A percentile compares a stretch with the other conserved stretches of the same genome.
Conservation (phyloP, 64 coral and sea anemone genomes). For the Hydrozoanthus tunicans region DNA sequence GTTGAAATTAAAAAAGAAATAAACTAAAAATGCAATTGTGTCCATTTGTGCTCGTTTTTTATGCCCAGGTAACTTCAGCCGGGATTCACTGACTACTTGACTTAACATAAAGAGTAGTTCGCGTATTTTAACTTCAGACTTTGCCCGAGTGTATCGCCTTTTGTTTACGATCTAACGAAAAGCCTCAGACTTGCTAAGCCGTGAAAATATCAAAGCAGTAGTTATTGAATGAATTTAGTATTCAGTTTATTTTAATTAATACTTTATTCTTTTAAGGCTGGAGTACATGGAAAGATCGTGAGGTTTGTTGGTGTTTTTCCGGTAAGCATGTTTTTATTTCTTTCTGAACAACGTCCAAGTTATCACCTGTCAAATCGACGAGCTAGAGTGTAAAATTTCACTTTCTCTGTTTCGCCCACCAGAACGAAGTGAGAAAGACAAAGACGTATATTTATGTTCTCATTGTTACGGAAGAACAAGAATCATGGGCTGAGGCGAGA, state of each 20-base stretch:
- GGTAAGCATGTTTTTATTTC: constrained; percentile 52
- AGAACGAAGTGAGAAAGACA: constrained; percentile 86
- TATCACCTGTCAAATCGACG: background rate
- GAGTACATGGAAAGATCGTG: constrained; percentile 85
- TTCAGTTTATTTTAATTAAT: background rate
- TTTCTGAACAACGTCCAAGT: background rate
- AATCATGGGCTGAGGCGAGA: constrained; percentile 79
- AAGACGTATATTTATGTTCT: constrained; percentile 77
- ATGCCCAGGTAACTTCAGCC: too few relatives aligned
- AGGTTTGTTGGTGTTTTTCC: constrained; percentile 89
- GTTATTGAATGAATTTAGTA: background rate
- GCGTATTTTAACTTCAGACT: background rate
- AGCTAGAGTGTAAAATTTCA: background rate
- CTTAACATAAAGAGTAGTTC: background rate
- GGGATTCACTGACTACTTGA: too few relatives aligned
- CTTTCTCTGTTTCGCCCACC: constrained; percentile 21
- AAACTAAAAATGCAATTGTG: background rate
- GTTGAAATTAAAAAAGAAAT: background rate
- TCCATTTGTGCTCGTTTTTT: background rate
- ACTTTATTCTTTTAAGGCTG: constrained; percentile 61
- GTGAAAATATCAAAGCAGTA: background rate
- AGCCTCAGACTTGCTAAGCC: background rate
- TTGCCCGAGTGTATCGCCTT: background rate
- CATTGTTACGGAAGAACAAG: constrained; percentile 88
- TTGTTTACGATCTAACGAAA: background rate